These are phyloP conservation scores for Lagopus muta DNA, from an alignment of 2,113 vertebrate species.

Conservation along the genomic window DNA sequence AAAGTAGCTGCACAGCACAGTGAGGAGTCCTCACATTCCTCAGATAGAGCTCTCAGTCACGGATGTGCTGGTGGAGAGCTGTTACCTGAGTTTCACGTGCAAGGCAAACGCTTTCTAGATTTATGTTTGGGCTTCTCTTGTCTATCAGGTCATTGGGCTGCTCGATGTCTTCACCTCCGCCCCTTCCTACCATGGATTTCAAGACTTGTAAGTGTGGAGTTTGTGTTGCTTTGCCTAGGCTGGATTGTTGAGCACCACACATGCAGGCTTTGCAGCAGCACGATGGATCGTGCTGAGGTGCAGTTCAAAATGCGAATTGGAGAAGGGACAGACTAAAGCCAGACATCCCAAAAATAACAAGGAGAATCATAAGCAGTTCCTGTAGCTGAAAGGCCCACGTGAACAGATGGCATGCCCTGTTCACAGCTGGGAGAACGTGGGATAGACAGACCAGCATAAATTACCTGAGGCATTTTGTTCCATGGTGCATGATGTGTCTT, in stretches of 20 bases:
- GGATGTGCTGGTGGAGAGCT: background rate
- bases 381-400: background rate
- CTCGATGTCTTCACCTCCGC: constrained; percentile 93
- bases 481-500: fast-evolving
- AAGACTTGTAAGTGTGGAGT: constrained; percentile 89
- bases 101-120: background rate
- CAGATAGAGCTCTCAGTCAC: background rate
- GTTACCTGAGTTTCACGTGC: background rate
- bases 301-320: fast-evolving
- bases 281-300: background rate
- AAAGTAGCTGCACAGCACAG: background rate
- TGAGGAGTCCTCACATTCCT: background rate
- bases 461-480: background rate
- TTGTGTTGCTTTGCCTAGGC: background rate
- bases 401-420: fast-evolving
- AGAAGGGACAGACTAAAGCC: background rate
- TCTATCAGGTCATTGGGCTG: constrained; percentile 91
- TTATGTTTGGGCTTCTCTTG: background rate
- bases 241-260: fast-evolving
- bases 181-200: constrained; percentile 83
- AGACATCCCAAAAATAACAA: background rate
- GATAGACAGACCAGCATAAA: fast-evolving
- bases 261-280: background rate
- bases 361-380: background rate
- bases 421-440: background rate